Base-by-base conservation (phyloP, 2,113 vertebrate genomes). In the Echinops telfairi region DNA sequence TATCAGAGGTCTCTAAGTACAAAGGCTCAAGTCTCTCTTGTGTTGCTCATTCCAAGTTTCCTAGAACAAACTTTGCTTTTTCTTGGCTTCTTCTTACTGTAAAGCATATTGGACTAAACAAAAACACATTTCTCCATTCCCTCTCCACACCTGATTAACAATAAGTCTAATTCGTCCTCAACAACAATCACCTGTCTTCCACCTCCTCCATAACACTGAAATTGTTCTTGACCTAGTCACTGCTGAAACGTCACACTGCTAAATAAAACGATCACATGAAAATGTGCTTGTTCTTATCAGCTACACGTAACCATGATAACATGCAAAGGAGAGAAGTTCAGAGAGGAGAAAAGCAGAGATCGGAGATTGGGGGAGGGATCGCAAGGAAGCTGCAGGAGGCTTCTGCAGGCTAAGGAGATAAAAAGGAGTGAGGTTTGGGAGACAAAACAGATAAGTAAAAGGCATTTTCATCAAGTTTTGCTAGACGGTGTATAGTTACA, bases 401-500 rank as follows among this genome's bases (percentile, higher is more conserved):
- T 29, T 86, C 33, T 81, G 20, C 40, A 33, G n/a, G 17, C 40
- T 31, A 80, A 58, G 25, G 12, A 79, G 53, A 82, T 47, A 14
- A 68, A 43, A 87, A 17, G 29, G 70, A 80, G 17, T 31, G 25
- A 57, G 38, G 40, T 66, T 76, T 86, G 75, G 40, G 57, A 80
- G 57, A 81, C 64, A 75, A 20, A 90, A 80, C 43, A 82, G 47
- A 66, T 66, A 53, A 7, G 17, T 84, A 88, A 83, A 83, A 78
- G 57, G 27, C 10, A 64, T 71, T 62, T 91, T 83, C 53, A 40
- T 83, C 47, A 83, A 83, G 3, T 57, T 64, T 84, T 73, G 43
- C 22, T 88, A 40, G 4, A 36, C 76, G 7, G 23, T 77, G 40
- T 88, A 20, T 36, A 86, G 60, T 66, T 60, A 81, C 4, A 36